These are phyloP conservation scores for Argentina silus DNA, from an alignment of 2,797 vertebrate genomes.

Conservation along the genomic window DNA sequence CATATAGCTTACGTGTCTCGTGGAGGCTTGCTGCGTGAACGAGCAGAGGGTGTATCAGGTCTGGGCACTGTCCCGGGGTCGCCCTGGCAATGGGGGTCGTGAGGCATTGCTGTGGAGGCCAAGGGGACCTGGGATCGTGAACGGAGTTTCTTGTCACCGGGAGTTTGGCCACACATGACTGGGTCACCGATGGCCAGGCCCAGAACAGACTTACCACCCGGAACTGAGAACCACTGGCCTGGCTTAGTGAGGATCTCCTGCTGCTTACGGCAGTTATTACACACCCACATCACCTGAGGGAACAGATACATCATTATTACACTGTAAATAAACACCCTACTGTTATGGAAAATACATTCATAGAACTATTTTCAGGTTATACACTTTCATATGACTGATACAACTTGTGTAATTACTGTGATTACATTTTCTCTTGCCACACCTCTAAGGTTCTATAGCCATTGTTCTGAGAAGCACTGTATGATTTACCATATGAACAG, in stretches of 20 bases:
- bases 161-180: constrained; percentile 81
- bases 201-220: constrained; percentile 75
- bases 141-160: constrained; percentile 87
- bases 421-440: too few relatives aligned
- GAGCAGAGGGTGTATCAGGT: constrained; percentile 71
- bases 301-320: neutral
- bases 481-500: too few relatives aligned
- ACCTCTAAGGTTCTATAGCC: too few relatives aligned
- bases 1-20: constrained; percentile 85
- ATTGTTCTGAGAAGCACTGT: too few relatives aligned
- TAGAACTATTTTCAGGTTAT: too few relatives aligned
- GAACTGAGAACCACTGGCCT: constrained; percentile 92
- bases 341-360: too few relatives aligned
- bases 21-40: constrained; percentile 95
- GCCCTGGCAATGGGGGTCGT: constrained; percentile 72
- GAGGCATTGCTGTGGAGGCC: constrained; percentile 78
- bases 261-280: constrained; percentile 98
- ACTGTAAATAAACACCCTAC: neutral
- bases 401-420: too few relatives aligned
- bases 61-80: constrained; percentile 78
- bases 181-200: constrained; percentile 90
- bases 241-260: constrained; percentile 97
- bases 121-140: constrained; percentile 89
- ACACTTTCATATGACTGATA: too few relatives aligned
- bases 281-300: constrained; percentile 98